Evolutionary conservation across 2,888 invertebrate genomes (phyloP).

Genomic region (Eudemis profundana): DNA sequence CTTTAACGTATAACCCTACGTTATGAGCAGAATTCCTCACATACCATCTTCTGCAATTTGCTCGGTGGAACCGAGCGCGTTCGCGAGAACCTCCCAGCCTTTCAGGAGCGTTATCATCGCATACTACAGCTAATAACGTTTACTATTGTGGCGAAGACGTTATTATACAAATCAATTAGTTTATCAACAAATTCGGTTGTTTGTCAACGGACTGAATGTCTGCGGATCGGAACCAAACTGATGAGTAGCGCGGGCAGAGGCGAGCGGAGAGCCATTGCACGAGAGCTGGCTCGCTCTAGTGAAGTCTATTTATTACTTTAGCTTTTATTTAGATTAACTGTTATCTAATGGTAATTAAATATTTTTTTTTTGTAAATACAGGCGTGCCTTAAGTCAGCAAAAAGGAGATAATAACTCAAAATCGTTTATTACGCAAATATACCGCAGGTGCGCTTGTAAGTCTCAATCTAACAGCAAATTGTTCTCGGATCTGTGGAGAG

Average conservation of each 20-base stretch:
- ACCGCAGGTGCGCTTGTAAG: no score
- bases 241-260: background rate
- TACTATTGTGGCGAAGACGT: background rate
- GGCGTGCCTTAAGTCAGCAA: no score
- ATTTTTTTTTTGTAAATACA: no score
- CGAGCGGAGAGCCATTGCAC: background rate
- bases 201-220: constrained; percentile 25
- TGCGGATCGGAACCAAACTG: constrained; percentile 14
- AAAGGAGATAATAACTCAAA: no score
- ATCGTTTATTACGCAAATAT: no score
- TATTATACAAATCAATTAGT: constrained; percentile 11
- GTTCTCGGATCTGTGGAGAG: no score
- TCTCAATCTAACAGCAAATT: no score
- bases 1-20: no score
- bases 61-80: constrained; percentile 10
- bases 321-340: background rate
- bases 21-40: no score
- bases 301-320: constrained; percentile 1
- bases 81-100: constrained; percentile 61
- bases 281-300: background rate
- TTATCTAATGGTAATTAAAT: no score
- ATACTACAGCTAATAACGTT: constrained; percentile 15
- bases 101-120: constrained; percentile 67
- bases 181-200: constrained; percentile 20
- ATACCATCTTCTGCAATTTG: constrained; percentile 20